Conservation (phyloP, 2,888 invertebrate species). For the Oscheius sp. region DNA sequence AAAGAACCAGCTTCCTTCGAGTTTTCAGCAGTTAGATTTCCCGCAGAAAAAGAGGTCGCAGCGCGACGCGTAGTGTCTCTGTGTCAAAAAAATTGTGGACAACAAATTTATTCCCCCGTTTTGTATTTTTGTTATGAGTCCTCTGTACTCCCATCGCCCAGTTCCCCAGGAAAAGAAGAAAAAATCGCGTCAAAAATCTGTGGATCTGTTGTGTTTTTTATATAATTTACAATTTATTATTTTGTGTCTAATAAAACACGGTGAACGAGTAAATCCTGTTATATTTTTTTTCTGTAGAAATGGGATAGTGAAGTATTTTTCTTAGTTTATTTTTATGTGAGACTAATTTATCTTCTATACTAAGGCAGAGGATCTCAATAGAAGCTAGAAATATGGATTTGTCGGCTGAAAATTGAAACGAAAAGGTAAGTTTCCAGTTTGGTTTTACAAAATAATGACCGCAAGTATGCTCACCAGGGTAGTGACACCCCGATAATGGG, state of each 20-base stretch:
- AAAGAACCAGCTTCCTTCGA: neutral
- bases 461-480: too few relatives aligned
- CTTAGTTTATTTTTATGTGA: too few relatives aligned
- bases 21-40: too few relatives aligned
- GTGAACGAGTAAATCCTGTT: neutral
- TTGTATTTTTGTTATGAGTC: neutral
- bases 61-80: conserved; percentile 2
- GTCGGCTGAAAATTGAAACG: too few relatives aligned
- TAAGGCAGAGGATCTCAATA: too few relatives aligned
- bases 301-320: too few relatives aligned
- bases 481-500: too few relatives aligned
- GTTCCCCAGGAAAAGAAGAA: neutral
- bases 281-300: too few relatives aligned
- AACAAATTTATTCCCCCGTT: neutral
- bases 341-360: too few relatives aligned
- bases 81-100: neutral
- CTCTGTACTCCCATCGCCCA: neutral
- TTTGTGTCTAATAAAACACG: conserved; percentile 1
- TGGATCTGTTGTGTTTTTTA: conserved; percentile 1
- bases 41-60: neutral
- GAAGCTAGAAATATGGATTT: too few relatives aligned
- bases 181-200: neutral
- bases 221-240: neutral
- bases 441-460: too few relatives aligned
- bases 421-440: too few relatives aligned